Conservation (phyloP, 2,797 vertebrate species). For the Cossypha niveicapilla region DNA sequence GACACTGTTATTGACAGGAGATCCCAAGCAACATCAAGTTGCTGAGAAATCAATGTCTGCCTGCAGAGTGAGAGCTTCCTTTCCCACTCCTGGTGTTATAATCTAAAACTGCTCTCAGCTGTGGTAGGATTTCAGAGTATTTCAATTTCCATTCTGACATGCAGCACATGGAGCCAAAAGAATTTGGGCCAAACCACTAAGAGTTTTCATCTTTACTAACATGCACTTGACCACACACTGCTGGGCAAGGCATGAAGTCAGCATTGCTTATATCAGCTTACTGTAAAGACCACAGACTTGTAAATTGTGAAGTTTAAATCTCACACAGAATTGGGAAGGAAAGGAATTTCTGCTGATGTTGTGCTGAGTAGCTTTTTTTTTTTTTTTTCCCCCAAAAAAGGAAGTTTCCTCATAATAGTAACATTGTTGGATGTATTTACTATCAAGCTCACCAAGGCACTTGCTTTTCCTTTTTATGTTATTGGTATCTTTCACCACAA, state of each 20-base stretch:
- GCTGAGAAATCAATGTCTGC: not conserved
- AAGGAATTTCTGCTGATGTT: slow-evolving; percentile 17
- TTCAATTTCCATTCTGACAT: not conserved
- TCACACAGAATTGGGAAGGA: slow-evolving; percentile 2
- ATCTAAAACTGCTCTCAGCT: not conserved
- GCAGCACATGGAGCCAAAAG: not conserved
- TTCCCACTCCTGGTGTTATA: not conserved
- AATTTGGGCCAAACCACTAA: slow-evolving; percentile 30
- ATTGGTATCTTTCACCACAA: not conserved
- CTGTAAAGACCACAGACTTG: not conserved
- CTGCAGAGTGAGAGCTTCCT: not conserved
- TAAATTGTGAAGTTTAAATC: not conserved
- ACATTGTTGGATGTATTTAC: not conserved
- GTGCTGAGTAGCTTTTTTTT: not conserved
- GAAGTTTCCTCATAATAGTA: slow-evolving; percentile 1
- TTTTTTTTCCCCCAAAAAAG: not conserved
- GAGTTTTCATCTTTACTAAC: slow-evolving; percentile 14
- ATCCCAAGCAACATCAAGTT: not conserved
- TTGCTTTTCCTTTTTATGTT: not conserved
- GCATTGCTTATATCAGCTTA: slow-evolving; percentile 27
- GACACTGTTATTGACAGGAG: not conserved
- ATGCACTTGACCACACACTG: not conserved
- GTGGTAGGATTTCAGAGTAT: not conserved
- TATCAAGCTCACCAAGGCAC: not conserved
- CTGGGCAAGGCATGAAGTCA: not conserved